Conservation (phyloP, 2,888 invertebrate species). For the Heteromurus nitidus region DNA sequence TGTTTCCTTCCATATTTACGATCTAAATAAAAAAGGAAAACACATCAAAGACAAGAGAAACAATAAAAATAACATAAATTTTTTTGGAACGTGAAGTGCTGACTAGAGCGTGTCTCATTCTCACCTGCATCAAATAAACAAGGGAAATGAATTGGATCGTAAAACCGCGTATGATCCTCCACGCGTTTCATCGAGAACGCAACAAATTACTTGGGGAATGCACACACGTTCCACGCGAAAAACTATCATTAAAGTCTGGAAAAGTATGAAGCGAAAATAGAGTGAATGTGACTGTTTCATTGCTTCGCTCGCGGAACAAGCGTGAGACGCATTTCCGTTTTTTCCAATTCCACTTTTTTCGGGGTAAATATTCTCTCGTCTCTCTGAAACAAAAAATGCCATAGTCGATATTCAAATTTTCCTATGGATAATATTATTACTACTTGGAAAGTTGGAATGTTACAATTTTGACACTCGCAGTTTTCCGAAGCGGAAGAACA, state of each 20-base stretch:
- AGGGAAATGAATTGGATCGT: conserved; percentile 64
- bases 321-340: too few relatives aligned
- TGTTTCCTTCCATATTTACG: conserved; percentile 61
- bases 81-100: conserved; percentile 40
- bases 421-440: too few relatives aligned
- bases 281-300: background rate
- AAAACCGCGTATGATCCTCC: conserved; percentile 45
- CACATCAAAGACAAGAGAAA: conserved; percentile 37
- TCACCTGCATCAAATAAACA: conserved; percentile 61
- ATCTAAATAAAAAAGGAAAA: conserved; percentile 51
- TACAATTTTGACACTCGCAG: too few relatives aligned
- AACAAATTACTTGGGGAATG: conserved; percentile 19
- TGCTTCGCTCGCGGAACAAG: background rate
- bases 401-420: too few relatives aligned
- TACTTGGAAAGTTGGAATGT: too few relatives aligned
- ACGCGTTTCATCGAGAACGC: background rate
- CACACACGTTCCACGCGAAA: conserved; percentile 7
- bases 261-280: conserved; percentile 9
- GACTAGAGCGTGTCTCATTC: conserved; percentile 58
- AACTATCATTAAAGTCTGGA: background rate
- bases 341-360: too few relatives aligned
- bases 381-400: too few relatives aligned
- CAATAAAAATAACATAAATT: conserved; percentile 60
- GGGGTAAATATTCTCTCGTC: too few relatives aligned
- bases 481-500: too few relatives aligned